Evolutionary conservation across 2,113 vertebrate genomes (phyloP).

Genomic region (Microcebus tavaratra): DNA sequence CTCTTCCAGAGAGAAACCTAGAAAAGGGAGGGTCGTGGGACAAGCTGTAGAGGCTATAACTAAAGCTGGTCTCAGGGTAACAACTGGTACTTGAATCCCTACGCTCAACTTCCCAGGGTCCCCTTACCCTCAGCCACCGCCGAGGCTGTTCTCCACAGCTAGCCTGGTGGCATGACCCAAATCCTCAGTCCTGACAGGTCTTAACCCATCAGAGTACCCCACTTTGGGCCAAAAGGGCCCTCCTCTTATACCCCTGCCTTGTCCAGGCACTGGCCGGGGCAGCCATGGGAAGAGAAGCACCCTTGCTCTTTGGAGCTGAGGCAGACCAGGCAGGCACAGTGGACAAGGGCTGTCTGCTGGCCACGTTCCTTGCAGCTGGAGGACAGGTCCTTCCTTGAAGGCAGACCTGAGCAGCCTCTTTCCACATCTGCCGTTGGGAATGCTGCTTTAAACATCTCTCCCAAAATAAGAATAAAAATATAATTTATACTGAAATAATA

Average conservation of each 20-base stretch:
- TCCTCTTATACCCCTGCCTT: background rate
- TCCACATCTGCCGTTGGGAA: background rate
- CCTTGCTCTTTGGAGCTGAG: background rate
- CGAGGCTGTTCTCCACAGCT: background rate
- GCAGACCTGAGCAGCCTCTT: background rate
- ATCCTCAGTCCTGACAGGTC: background rate
- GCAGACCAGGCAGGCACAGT: background rate
- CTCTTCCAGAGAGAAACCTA: background rate
- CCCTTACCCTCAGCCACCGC: background rate
- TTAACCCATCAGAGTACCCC: background rate
- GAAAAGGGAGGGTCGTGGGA: background rate
- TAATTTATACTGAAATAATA: background rate
- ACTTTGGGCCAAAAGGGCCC: background rate
- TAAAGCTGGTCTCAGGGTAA: background rate
- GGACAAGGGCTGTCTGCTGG: background rate
- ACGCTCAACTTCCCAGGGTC: background rate
- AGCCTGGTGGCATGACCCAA: background rate
- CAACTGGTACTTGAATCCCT: background rate
- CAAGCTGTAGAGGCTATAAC: fast-evolving
- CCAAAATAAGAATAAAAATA: background rate
- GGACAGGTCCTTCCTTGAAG: background rate
- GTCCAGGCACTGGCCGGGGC: background rate
- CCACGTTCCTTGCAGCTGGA: background rate
- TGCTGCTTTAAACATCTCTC: background rate
- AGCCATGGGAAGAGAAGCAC: background rate